phyloP scores from a whole-genome alignment of 2,113 vertebrate species.

The Lycaon pictus region DNA sequence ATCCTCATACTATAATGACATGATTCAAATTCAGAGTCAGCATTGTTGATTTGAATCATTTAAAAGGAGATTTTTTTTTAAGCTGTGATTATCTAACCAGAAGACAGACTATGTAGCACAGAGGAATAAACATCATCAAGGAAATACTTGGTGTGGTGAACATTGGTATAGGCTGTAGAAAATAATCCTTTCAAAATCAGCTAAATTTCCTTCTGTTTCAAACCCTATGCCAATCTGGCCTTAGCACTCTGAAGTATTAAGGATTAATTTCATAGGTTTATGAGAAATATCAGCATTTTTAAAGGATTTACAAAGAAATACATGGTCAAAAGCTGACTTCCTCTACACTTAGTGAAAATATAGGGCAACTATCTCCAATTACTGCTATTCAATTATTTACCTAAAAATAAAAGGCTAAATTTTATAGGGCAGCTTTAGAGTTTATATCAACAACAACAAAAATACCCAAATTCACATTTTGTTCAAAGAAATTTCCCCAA shows the following conservation, averaged over 20 bases:
- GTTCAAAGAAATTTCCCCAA: slow-evolving; percentile 51
- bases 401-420: not conserved
- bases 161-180: slow-evolving; percentile 17
- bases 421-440: not conserved
- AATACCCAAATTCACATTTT: not conserved
- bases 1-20: not conserved
- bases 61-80: not conserved
- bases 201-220: slow-evolving; percentile 57
- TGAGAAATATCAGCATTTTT: slow-evolving; percentile 63
- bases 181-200: slow-evolving; percentile 29
- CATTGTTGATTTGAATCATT: not conserved
- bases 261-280: slow-evolving; percentile 62
- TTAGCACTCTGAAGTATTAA: slow-evolving; percentile 23
- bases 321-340: slow-evolving; percentile 62
- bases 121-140: slow-evolving; percentile 13
- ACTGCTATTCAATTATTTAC: slow-evolving; percentile 11
- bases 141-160: not conserved
- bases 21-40: not conserved
- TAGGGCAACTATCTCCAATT: not conserved
- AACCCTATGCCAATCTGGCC: slow-evolving; percentile 33
- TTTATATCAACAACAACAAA: not conserved
- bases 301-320: slow-evolving; percentile 75
- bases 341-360: slow-evolving; percentile 46
- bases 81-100: not conserved
- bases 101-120: not conserved